phyloP scores from a whole-genome alignment of 2,888 invertebrate genomes.

The Eucriotettix oculatus region DNA sequence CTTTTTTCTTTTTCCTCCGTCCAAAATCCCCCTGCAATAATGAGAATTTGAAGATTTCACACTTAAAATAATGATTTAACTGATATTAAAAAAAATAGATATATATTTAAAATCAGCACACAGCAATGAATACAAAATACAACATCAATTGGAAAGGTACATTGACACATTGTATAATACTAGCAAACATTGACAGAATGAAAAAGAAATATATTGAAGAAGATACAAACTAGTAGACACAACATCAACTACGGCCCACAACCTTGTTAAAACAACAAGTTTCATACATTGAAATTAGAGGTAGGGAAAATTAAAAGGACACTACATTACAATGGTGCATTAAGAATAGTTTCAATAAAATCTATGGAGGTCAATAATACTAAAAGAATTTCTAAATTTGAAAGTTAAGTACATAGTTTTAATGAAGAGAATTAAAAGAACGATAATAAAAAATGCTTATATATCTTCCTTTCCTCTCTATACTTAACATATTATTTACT shows the following conservation, averaged over 20 bases:
- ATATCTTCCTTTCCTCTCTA: no score
- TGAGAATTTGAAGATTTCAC: constrained; percentile 29
- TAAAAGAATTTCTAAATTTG: no score
- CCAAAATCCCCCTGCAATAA: constrained; percentile 77
- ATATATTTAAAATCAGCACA: constrained; percentile 11
- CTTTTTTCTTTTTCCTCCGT: constrained; percentile 97
- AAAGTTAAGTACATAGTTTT: no score
- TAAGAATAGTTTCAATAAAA: no score
- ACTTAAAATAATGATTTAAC: constrained; percentile 20
- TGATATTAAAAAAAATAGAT: constrained; percentile 18
- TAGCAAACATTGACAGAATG: neutral
- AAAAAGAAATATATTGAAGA: neutral
- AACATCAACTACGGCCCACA: neutral
- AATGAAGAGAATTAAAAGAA: no score
- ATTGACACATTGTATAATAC: neutral
- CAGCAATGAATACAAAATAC: neutral
- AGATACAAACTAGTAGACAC: neutral
- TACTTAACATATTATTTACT: no score
- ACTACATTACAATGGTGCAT: no score
- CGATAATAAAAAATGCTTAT: no score
- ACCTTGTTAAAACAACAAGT: no score
- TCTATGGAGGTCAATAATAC: no score
- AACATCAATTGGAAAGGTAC: neutral
- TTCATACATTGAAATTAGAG: no score
- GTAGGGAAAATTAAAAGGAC: no score